Percentiles rank a stretch among this genome's conserved stretches.
Evolutionary conservation across 2,888 invertebrate genomes (phyloP).

Genomic region (Gnatocerus cornutus): DNA sequence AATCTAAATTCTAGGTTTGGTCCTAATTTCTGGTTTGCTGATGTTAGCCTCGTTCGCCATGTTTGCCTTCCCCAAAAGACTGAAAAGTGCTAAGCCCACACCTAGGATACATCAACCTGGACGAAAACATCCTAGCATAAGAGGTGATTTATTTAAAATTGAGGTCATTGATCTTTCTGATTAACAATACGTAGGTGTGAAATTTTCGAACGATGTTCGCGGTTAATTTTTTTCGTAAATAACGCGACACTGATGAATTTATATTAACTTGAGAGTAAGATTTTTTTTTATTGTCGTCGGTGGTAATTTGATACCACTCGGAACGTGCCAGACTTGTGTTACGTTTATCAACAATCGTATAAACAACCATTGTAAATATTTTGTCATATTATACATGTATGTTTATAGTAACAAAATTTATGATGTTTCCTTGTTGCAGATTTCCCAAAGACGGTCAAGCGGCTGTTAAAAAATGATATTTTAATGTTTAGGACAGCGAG

Average conservation of each 20-base stretch:
- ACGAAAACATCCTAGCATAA: conserved; percentile 71
- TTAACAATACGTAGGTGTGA: conserved; percentile 35
- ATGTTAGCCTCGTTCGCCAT: conserved; percentile 89
- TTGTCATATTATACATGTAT: conserved; percentile 20
- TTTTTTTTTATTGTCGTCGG: conserved; percentile 8
- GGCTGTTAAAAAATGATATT: conserved; percentile 91
- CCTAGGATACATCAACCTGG: conserved; percentile 67
- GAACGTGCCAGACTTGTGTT: conserved; percentile 15
- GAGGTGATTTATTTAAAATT: conserved; percentile 62
- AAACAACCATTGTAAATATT: conserved; percentile 22
- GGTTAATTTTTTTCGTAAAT: conserved; percentile 46
- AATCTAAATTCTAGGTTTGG: conserved; percentile 77
- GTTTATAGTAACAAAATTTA: conserved; percentile 67
- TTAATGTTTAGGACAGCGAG: conserved; percentile 94
- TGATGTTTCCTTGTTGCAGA: conserved; percentile 70
- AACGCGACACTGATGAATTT: conserved; percentile 11
- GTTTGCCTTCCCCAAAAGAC: conserved; percentile 91
- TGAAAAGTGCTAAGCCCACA: conserved; percentile 73
- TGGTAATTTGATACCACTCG: conserved; percentile 14
- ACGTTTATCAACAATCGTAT: conserved; percentile 19
- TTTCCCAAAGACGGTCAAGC: conserved; percentile 85
- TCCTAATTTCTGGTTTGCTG: conserved; percentile 88
- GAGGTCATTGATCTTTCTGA: conserved; percentile 36
- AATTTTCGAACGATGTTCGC: conserved; percentile 23
- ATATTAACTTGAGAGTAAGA: conserved; percentile 2